A percentile compares a stretch with the other conserved stretches of the same genome.
phyloP scores from a whole-genome alignment of 2,797 vertebrate species.

The Corythornis leucogaster region DNA sequence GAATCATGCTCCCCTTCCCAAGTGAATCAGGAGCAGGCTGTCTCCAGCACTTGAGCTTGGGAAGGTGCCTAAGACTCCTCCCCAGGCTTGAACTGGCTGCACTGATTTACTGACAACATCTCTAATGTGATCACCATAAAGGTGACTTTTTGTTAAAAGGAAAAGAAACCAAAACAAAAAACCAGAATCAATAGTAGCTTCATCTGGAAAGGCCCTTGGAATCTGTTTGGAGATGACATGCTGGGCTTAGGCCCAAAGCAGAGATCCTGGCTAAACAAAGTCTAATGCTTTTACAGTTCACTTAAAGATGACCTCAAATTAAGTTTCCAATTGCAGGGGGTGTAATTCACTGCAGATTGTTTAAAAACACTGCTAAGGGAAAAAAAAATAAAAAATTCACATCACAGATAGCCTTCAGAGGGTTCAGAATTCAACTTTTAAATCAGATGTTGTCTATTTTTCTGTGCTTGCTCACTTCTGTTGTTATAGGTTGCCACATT shows the following conservation, averaged over 20 bases:
- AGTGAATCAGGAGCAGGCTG: background rate
- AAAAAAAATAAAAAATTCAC: background rate
- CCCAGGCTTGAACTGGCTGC: background rate
- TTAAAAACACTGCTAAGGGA: constrained; percentile 69
- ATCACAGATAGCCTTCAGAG: constrained; percentile 48
- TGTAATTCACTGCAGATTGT: constrained; percentile 68
- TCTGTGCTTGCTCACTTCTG: constrained; percentile 60
- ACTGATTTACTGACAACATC: constrained; percentile 82
- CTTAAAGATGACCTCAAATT: constrained; percentile 77
- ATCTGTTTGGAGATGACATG: constrained; percentile 81
- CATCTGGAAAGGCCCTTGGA: constrained; percentile 83
- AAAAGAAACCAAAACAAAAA: background rate
- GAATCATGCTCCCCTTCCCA: rapidly evolving
- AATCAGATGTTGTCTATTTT: constrained; percentile 54
- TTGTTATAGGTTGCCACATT: constrained; percentile 82
- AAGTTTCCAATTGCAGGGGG: constrained; percentile 56
- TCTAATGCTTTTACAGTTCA: constrained; percentile 69
- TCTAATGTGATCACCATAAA: constrained; percentile 77
- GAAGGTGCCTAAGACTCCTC: background rate
- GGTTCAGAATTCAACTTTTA: constrained; percentile 65
- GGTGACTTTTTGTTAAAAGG: constrained; percentile 68
- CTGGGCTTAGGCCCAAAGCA: constrained; percentile 62
- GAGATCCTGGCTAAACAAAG: constrained; percentile 64
- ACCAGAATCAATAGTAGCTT: constrained; percentile 80
- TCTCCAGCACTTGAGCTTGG: rapidly evolving